Base-by-base conservation (phyloP, 2,113 vertebrate species). In the Sorex fumeus region DNA sequence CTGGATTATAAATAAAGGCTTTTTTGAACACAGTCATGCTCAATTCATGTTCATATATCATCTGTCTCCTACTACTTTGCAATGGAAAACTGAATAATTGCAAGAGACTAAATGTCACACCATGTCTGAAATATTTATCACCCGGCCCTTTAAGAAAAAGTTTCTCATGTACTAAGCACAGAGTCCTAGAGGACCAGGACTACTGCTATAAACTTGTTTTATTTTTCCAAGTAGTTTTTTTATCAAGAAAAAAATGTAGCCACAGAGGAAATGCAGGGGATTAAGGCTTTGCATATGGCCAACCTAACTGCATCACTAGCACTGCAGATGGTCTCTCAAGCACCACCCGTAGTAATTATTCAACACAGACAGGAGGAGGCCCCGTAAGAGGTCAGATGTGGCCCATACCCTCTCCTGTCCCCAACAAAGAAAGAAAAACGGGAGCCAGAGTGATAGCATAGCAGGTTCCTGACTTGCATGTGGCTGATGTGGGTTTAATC, bases 1-100 rank as follows among this genome's bases (percentile, higher is more conserved):
- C 30, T 32, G 45, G 27, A 57, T 57, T 80, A 19, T 87, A 91
- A 83, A 90, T 71, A 93, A 87, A 91, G 36, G 57, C 90, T 79
- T 80, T 82, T 88, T 67, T 53, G 47, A 90, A 84, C 32, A 93
- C 8, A 91, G 43, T 82, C 27, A 84, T 21, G n/a, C 18, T 76
- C 23, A 57, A 60, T 74, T 81, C 36, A 16, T 32, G 67, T 84
- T 10, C n/a, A 21, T 40, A 0, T 43, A 32, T 81, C 28, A 6
- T 10, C 53, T 40, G 67, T 43, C 13, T 43, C 40, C 23, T 43
- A 25, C 82, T n/a, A 77, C 18, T 15, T 57, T 85, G 45, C 5
- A 28, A 32, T 4, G 4, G 21, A 93, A 70, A 40, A 78, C 0
- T 50, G 47, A 60, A 34, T 74, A 81, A 76, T 4, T 90, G 12